Conservation (phyloP, 2,797 vertebrate genomes). For the Sebastes cheni region DNA sequence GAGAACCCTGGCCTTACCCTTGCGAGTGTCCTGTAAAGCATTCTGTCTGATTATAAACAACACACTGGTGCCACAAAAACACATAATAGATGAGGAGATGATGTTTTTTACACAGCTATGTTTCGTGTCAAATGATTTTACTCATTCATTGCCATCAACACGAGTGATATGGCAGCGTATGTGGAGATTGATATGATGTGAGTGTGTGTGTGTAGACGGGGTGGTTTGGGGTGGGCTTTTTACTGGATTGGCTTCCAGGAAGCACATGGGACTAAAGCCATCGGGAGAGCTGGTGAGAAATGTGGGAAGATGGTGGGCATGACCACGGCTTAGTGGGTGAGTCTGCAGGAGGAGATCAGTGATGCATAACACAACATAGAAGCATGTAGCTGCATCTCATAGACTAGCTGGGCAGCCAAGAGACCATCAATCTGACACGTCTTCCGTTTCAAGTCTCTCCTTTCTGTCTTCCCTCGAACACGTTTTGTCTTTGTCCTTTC, state of each 20-base stretch:
- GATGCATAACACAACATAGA: slow-evolving; percentile 63
- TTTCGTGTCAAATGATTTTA: slow-evolving; percentile 18
- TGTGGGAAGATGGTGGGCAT: slow-evolving; percentile 47
- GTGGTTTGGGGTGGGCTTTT: slow-evolving; percentile 23
- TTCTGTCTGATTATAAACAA: slow-evolving; percentile 73
- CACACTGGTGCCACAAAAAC: slow-evolving; percentile 26
- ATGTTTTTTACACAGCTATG: neutral
- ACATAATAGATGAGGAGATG: slow-evolving; percentile 30
- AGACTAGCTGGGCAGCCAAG: slow-evolving; percentile 38
- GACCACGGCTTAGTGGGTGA: slow-evolving; percentile 60
- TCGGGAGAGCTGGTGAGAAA: slow-evolving; percentile 34
- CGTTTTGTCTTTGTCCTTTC: slow-evolving; percentile 14
- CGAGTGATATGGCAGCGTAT: neutral
- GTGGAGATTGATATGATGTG: neutral
- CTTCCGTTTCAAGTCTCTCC: slow-evolving; percentile 44
- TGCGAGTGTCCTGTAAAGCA: slow-evolving; percentile 76
- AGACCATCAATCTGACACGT: slow-evolving; percentile 31
- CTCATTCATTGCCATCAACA: slow-evolving; percentile 2
- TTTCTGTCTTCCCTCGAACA: slow-evolving; percentile 17
- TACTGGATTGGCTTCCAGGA: slow-evolving; percentile 40
- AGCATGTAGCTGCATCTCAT: slow-evolving; percentile 56
- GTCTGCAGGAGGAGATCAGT: slow-evolving; percentile 63
- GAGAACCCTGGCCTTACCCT: slow-evolving; percentile 75
- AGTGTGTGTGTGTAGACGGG: slow-evolving; percentile 5
- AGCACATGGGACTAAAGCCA: slow-evolving; percentile 44